Base-by-base conservation (phyloP, 2,888 invertebrate genomes). In the Microdon myrmicae region DNA sequence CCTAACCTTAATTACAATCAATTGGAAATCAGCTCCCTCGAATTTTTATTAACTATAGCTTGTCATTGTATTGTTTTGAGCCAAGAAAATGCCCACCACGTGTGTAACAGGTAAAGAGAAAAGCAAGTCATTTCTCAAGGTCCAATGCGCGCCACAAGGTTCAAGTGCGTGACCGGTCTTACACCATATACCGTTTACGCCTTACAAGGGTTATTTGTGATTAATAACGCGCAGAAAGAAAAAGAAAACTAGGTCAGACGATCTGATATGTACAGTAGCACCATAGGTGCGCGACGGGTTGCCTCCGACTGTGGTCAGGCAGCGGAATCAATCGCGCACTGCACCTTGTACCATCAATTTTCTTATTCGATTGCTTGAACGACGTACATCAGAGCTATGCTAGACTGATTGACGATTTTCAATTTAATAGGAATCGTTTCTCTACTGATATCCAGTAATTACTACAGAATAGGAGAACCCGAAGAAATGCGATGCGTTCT, bases 341-440 rank as follows among this genome's bases (percentile, higher is more conserved):
- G 38, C 58, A 58, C 64, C 64, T 58, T 64, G 43, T 58, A 58
- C 64, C 56, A 58, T 53, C 45, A 58, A 58, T 26, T 34, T 41
- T 39, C 51, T 28, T 23, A 28, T 37, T 12, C 53, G 58, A 47
- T 58, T 13, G 23, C 14, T 26, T 34, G 39, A 39, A 39, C 32
- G 32, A 22, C 43, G 38, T 12, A 43, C 43, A 37, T 48, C 47
- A 47, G 12, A 49, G 23, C 34, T 28, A 35, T 38, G 34, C 47
- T 41, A 58, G 49, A 37, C 64, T 58, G 64, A 64, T 58, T 64
- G 64, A 64, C 64, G 64, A 64, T 64, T 64, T 64, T 64, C 58
- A 53, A 58, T 64, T 58, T 64, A 64, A 64, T 64, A 53, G 48
- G 58, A 47, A 64, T 47, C 37, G 51, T 38, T 64, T 41, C 58